Conservation (phyloP, 2,113 vertebrate genomes). For the Gopherus flavomarginatus region DNA sequence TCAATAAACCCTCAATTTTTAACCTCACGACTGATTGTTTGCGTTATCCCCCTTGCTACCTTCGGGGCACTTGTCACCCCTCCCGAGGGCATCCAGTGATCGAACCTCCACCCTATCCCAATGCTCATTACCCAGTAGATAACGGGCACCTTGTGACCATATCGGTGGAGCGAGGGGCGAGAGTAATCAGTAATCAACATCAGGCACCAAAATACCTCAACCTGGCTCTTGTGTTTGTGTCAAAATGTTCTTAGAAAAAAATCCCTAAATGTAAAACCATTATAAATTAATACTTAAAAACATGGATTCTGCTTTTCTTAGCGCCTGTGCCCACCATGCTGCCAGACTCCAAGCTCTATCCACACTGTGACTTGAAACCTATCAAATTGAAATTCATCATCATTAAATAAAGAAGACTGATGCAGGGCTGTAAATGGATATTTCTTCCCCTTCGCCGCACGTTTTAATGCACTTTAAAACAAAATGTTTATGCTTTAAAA, state of each 20-base stretch:
- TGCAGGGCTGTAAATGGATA: not conserved
- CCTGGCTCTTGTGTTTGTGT: not conserved
- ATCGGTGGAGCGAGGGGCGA: too few species aligned
- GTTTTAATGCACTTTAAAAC: not conserved
- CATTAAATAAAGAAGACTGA: accelerated
- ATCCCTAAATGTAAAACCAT: not conserved
- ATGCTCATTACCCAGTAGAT: too few species aligned
- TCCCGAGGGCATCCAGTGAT: too few species aligned
- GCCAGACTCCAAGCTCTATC: not conserved
- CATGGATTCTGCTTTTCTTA: not conserved
- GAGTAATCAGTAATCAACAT: too few species aligned
- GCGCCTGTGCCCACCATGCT: not conserved
- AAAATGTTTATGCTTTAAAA: not conserved
- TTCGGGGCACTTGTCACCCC: too few species aligned
- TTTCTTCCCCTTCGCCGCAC: accelerated
- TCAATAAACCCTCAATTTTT: too few species aligned
- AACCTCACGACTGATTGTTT: too few species aligned
- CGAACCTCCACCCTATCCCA: too few species aligned
- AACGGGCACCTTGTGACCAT: too few species aligned
- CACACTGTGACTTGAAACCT: not conserved
- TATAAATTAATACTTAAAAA: not conserved
- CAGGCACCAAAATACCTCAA: not conserved
- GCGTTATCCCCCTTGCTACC: too few species aligned
- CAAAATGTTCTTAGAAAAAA: not conserved
- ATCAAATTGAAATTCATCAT: not conserved